Percentiles rank a stretch among this genome's conserved stretches.
Conservation (phyloP, 1,140 invertebrate species). For the Periplaneta americana region DNA sequence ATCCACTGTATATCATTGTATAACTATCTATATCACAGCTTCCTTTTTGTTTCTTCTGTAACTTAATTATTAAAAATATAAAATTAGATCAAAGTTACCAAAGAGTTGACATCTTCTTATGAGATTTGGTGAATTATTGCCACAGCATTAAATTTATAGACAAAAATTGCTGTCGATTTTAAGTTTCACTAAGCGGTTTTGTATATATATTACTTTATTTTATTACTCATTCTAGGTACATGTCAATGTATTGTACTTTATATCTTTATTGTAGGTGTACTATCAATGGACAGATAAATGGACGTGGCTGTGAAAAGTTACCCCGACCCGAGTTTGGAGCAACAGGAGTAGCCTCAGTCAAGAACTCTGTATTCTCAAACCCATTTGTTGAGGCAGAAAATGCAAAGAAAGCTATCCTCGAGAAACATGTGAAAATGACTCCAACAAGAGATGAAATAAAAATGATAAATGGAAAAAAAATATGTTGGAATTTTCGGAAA, state of each 20-base stretch:
- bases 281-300: background rate
- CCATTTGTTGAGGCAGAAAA: conserved; percentile 85
- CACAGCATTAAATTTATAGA: too few species aligned
- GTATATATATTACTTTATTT: background rate
- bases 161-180: too few species aligned
- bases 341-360: conserved; percentile 14
- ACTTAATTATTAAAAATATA: too few species aligned
- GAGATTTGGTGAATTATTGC: too few species aligned
- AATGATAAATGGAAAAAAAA: conserved; percentile 80
- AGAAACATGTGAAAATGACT: conserved; percentile 93
- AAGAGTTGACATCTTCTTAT: too few species aligned
- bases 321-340: conserved; percentile 19
- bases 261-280: background rate
- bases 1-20: too few species aligned
- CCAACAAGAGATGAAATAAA: conserved; percentile 60
- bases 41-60: too few species aligned
- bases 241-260: background rate
- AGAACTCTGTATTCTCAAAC: conserved; percentile 78
- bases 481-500: conserved; percentile 91
- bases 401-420: conserved; percentile 77
- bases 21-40: too few species aligned
- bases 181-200: background rate
- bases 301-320: conserved; percentile 24
- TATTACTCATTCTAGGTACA: background rate
- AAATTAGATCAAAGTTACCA: too few species aligned